Conservation (phyloP, 2,888 invertebrate species). For the Oscheius sp. region DNA sequence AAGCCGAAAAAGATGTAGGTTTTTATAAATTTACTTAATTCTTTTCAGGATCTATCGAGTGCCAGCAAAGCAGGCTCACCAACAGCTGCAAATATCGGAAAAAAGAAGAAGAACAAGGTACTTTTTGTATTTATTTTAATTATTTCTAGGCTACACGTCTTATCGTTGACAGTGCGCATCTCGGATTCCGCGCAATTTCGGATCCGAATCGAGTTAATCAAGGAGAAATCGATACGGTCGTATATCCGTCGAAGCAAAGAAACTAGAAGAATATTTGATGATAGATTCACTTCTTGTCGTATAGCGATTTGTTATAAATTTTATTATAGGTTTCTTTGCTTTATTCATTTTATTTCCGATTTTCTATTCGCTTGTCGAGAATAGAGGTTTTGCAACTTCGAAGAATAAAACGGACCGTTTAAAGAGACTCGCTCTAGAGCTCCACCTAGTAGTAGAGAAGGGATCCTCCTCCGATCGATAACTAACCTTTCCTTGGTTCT, state of each 20-base stretch:
- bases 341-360: too few species aligned
- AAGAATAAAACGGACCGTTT: too few species aligned
- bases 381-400: too few species aligned
- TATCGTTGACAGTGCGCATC: conserved; percentile 88
- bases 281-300: too few species aligned
- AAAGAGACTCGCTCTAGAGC: too few species aligned
- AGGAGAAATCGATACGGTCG: conserved; percentile 81
- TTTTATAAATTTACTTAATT: neutral
- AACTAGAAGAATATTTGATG: too few species aligned
- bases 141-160: conserved; percentile 76
- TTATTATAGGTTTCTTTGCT: too few species aligned
- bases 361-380: too few species aligned
- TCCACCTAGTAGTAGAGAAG: too few species aligned
- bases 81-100: conserved; percentile 35
- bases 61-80: conserved; percentile 46
- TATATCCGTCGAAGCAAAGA: conserved; percentile 36
- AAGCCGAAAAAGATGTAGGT: conserved; percentile 53
- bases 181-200: conserved; percentile 94
- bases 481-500: too few species aligned
- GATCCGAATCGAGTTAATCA: conserved; percentile 89
- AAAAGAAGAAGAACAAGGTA: conserved; percentile 72
- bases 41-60: conserved; percentile 60
- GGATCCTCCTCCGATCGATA: too few species aligned
- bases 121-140: conserved; percentile 75
- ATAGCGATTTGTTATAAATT: too few species aligned